Percentiles rank a stretch among this genome's conserved stretches.
Conservation (phyloP, 1,140 invertebrate genomes). For the Drosophila nigromelanica region DNA sequence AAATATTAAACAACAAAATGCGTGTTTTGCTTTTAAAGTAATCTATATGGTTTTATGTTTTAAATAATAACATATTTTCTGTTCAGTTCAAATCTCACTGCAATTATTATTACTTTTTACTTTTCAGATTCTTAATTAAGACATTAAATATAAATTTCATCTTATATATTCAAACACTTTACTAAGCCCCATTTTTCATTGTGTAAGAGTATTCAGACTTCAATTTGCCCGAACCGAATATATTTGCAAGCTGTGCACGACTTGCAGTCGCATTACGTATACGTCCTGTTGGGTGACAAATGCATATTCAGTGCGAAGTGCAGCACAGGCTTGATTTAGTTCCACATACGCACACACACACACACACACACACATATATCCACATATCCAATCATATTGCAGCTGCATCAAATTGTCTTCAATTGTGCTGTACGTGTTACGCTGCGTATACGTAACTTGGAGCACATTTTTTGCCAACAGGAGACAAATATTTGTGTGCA, state of each 20-base stretch:
- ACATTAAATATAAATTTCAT: no score
- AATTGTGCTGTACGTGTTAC: constrained; percentile 2
- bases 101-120: constrained; percentile 2
- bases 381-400: constrained; percentile 11
- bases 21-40: neutral
- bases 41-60: neutral
- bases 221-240: neutral
- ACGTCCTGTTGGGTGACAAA: constrained; percentile 24
- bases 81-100: no score
- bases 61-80: no score
- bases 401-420: constrained; percentile 23
- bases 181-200: neutral
- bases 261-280: constrained; percentile 27
- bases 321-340: constrained; percentile 5
- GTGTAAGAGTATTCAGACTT: neutral
- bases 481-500: constrained; percentile 54
- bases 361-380: neutral
- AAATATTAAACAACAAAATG: neutral
- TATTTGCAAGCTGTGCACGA: neutral
- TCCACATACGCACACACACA: neutral
- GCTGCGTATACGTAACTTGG: constrained; percentile 51
- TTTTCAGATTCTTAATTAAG: neutral
- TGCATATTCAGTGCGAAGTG: constrained; percentile 18
- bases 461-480: constrained; percentile 39
- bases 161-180: no score